Conservation (phyloP, 2,888 invertebrate species). For the Oligia fasciuncula region DNA sequence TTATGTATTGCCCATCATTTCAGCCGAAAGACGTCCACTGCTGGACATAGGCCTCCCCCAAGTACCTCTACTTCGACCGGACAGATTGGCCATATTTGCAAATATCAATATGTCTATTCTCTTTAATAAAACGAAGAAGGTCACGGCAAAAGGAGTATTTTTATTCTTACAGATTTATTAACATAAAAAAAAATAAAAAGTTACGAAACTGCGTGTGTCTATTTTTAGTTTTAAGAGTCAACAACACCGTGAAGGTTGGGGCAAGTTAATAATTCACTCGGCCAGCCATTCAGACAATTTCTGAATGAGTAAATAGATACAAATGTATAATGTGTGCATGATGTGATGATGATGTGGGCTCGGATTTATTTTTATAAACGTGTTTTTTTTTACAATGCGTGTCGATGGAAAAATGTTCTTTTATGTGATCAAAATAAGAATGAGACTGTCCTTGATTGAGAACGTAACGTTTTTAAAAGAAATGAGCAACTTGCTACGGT, state of each 20-base stretch:
- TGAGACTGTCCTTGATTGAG: not conserved
- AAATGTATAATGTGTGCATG: slow-evolving; percentile 26
- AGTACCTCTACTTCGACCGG: no score
- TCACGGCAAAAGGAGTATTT: slow-evolving; percentile 9
- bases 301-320: slow-evolving; percentile 50
- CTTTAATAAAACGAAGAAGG: not conserved
- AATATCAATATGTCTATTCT: no score
- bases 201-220: slow-evolving; percentile 41
- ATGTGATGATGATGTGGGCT: no score
- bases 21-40: no score
- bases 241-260: slow-evolving; percentile 52
- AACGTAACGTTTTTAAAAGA: not conserved
- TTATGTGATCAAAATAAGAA: not conserved
- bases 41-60: no score
- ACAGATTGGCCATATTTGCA: no score
- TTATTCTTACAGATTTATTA: slow-evolving; percentile 1
- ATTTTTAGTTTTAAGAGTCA: slow-evolving; percentile 54
- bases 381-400: not conserved
- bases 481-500: not conserved
- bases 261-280: slow-evolving; percentile 52
- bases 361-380: not conserved
- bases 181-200: slow-evolving; percentile 37
- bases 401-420: not conserved
- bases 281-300: slow-evolving; percentile 47
- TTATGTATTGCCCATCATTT: no score